phyloP scores from a whole-genome alignment of 2,888 invertebrate species.

The Catocala sponsa region DNA sequence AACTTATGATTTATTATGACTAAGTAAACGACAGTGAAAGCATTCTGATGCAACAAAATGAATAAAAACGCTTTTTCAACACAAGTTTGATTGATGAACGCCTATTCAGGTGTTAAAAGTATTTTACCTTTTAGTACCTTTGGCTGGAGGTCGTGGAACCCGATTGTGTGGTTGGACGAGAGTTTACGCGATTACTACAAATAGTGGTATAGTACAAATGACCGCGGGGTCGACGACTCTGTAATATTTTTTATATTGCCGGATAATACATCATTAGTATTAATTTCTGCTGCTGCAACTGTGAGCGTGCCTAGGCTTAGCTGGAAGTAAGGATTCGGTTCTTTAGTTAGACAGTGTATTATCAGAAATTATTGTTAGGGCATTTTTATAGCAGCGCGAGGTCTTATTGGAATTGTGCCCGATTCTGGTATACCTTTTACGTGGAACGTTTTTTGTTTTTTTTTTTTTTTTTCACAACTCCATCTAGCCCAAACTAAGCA shows the following conservation, averaged over 20 bases:
- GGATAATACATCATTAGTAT: slow-evolving; percentile 47
- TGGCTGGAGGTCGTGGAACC: slow-evolving; percentile 57
- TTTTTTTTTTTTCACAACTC: no score
- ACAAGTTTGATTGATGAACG: slow-evolving; percentile 74
- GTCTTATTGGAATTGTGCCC: no score
- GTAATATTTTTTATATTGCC: slow-evolving; percentile 17
- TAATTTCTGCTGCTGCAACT: slow-evolving; percentile 18
- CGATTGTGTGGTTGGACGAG: slow-evolving; percentile 42
- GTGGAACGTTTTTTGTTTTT: no score
- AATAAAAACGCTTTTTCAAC: slow-evolving; percentile 67
- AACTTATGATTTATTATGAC: slow-evolving; percentile 70
- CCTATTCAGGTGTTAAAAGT: slow-evolving; percentile 66
- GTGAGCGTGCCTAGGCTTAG: no score
- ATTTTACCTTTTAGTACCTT: slow-evolving; percentile 62
- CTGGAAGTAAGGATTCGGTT: no score
- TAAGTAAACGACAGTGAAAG: slow-evolving; percentile 69
- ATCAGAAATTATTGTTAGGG: no score
- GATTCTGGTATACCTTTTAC: no score
- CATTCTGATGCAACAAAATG: slow-evolving; percentile 64
- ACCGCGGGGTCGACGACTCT: slow-evolving; percentile 29
- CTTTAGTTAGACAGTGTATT: no score
- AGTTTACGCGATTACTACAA: slow-evolving; percentile 38
- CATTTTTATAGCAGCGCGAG: no score
- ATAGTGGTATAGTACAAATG: slow-evolving; percentile 21
- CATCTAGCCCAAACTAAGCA: no score